Conservation (phyloP, 2,797 vertebrate species). For the Hemitrygon akajei region DNA sequence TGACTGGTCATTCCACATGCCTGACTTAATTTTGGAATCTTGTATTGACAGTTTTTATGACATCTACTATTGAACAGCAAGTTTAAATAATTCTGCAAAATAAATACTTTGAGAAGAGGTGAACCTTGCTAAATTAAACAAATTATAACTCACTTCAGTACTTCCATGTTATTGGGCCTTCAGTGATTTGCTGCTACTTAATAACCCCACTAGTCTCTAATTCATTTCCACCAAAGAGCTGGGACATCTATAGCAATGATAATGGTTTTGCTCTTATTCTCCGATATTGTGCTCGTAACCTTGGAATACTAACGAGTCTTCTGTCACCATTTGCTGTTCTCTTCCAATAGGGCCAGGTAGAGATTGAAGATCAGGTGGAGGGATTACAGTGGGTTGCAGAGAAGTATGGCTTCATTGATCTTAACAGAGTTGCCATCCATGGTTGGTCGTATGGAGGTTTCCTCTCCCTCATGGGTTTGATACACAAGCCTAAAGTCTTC, state of each 20-base stretch:
- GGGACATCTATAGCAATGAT: background rate
- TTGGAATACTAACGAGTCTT: background rate
- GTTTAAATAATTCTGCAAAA: background rate
- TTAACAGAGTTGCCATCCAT: slow-evolving; percentile 87
- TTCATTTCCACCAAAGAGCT: background rate
- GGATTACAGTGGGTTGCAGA: slow-evolving; percentile 87
- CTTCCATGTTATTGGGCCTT: background rate
- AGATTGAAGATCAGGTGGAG: slow-evolving; percentile 96
- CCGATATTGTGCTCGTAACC: background rate
- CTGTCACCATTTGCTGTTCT: background rate
- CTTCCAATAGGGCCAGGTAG: slow-evolving; percentile 78
- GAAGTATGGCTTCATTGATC: slow-evolving; percentile 89
- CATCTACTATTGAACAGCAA: background rate
- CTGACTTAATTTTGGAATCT: background rate
- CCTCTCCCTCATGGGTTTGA: slow-evolving; percentile 93
- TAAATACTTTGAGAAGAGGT: background rate
- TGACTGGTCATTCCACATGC: background rate
- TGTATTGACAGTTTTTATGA: background rate
- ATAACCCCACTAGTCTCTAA: background rate
- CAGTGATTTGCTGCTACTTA: background rate
- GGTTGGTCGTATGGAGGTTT: slow-evolving; percentile 96
- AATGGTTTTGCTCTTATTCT: background rate
- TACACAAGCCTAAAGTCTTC: slow-evolving; percentile 86
- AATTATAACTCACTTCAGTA: background rate
- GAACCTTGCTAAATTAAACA: background rate